Conservation (phyloP, 2,113 vertebrate species). For the Oxygymnocypris stewartii region DNA sequence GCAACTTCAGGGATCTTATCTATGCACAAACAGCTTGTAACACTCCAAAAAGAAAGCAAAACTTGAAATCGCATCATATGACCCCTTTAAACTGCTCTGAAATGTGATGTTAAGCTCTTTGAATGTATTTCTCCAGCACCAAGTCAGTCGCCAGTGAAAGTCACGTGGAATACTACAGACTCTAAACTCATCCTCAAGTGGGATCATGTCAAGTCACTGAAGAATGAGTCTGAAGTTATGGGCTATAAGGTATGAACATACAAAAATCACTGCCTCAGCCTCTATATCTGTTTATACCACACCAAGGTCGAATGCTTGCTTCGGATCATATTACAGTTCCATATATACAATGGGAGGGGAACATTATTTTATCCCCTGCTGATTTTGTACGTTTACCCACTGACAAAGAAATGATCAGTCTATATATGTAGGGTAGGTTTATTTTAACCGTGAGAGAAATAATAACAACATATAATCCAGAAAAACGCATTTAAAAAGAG, state of each 20-base stretch:
- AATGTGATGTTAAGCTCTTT: background rate
- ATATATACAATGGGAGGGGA: background rate
- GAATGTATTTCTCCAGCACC: conserved; percentile 76
- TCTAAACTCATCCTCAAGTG: conserved; percentile 95
- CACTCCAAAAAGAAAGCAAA: no score
- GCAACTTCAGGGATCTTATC: no score
- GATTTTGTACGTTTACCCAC: no score
- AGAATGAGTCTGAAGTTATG: conserved; percentile 96
- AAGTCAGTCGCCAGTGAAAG: conserved; percentile 90
- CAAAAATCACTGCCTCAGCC: background rate
- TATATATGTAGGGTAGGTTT: no score
- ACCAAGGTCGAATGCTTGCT: background rate
- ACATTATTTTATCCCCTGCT: no score
- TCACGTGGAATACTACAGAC: conserved; percentile 93
- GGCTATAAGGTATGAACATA: conserved; percentile 89
- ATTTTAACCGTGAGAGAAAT: no score
- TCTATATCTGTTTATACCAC: background rate
- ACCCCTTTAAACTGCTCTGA: background rate
- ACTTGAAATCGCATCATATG: no score
- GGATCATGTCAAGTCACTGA: conserved; percentile 94
- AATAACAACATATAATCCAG: no score
- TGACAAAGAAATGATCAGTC: no score
- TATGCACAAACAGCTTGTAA: no score
- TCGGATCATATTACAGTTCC: background rate
- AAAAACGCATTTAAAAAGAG: no score